Base-by-base conservation (phyloP, 2,888 invertebrate species). In the Dromius quadrimaculatus region DNA sequence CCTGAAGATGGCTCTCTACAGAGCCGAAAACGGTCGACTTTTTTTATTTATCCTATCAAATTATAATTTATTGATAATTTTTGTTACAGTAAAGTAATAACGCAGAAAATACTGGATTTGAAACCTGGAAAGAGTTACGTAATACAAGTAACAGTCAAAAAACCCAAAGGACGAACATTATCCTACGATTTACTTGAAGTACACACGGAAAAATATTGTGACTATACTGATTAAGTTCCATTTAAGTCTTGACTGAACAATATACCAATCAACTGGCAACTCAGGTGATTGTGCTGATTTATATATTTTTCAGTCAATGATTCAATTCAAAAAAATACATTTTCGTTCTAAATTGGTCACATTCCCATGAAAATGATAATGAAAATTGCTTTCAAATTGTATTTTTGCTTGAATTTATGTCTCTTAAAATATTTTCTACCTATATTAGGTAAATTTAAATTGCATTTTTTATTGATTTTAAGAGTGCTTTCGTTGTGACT, bases 121-220 rank as follows among this genome's bases (percentile, higher is more conserved):
- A 82, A 81, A 68, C 84, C 87, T 0, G 85, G 85, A 6, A 83
- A 83, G 73, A 83, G 81, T 32, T 88, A 88, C 74, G 81, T 86
- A 38, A 82, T 88, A 11, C 87, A 88, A 77, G 85, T 88, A 6
- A 87, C 87, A 0, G 84, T 86, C 1, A 85, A 84, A 72, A 83
- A 87, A 70, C 83, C 83, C 43, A 84, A 84, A 76, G 87, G 87
- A 15, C 85, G 84, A 75, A 83, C 85, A 1, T 76, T 88, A 54
- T 87, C 87, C 0, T 88, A 88, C 75, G 85, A 88, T 77, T 80
- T 87, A 19, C 79, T 87, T 3, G 82, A 83, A 73, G 83, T 84
- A 2, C 78, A 81, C 71, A 85, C 85, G 1, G 80, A 81, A 73
- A 75, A 78, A 8, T 77, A 72, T 19, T 83, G 83, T 69, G 71